Percentiles rank a stretch among this genome's conserved stretches.
Evolutionary conservation across 1,140 invertebrate genomes (phyloP).

Genomic region (Calliphora vicina): DNA sequence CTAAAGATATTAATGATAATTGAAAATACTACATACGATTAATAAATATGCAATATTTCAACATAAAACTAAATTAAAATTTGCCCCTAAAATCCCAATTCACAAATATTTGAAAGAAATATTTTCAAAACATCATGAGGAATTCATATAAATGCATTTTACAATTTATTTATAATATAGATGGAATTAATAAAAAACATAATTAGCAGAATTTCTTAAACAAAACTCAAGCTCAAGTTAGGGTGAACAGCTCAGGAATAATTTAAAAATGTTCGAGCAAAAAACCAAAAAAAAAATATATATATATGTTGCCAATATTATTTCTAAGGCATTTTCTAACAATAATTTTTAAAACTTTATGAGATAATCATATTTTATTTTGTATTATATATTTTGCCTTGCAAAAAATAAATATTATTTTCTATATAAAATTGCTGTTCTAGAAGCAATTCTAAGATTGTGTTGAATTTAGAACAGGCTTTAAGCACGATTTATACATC

Average conservation of each 20-base stretch:
- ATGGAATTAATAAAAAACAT: background rate
- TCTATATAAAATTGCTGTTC: no score
- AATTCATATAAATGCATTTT: constrained; percentile 2
- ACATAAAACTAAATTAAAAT: background rate
- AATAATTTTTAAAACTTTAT: no score
- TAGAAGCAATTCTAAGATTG: no score
- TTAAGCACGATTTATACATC: no score
- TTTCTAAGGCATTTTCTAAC: no score
- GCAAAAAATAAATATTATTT: no score
- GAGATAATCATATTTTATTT: background rate
- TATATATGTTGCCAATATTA: background rate
- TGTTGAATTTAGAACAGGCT: no score
- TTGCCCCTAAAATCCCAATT: no score
- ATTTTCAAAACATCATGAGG: background rate
- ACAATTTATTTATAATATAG: background rate
- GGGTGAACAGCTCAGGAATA: constrained; percentile 10
- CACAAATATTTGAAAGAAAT: background rate
- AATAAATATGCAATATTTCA: background rate
- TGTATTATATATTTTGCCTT: no score
- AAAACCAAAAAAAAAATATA: background rate
- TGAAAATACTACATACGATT: background rate
- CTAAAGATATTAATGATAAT: background rate
- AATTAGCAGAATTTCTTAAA: background rate
- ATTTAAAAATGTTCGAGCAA: background rate
- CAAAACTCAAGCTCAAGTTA: constrained; percentile 24